Evolutionary conservation across 2,888 invertebrate species (phyloP).

Genomic region (Acronicta aceris): DNA sequence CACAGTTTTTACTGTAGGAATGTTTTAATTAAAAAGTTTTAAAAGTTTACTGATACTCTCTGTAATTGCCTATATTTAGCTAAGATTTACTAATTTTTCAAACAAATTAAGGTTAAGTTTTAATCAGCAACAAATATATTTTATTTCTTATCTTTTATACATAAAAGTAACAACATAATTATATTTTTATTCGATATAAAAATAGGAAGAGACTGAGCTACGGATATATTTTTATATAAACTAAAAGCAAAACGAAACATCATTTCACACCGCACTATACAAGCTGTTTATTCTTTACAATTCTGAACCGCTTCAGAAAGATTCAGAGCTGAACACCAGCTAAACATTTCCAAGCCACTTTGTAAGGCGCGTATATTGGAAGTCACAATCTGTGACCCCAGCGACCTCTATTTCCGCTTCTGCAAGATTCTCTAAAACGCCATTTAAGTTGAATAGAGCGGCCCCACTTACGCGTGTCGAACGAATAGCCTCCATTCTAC

Average conservation of each 20-base stretch:
- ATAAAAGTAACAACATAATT: too few relatives aligned
- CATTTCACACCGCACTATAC: not conserved
- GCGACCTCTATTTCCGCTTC: slow-evolving; percentile 52
- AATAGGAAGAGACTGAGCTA: too few relatives aligned
- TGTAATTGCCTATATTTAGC: too few relatives aligned
- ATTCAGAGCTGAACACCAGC: slow-evolving; percentile 30
- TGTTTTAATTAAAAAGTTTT: slow-evolving; percentile 4
- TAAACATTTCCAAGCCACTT: slow-evolving; percentile 41
- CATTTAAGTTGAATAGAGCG: slow-evolving; percentile 54
- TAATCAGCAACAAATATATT: too few relatives aligned
- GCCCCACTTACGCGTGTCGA: slow-evolving; percentile 49
- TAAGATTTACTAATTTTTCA: too few relatives aligned
- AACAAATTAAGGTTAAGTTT: too few relatives aligned
- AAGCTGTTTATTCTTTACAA: slow-evolving; percentile 25
- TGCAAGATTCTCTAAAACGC: slow-evolving; percentile 51
- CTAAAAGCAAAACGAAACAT: not conserved
- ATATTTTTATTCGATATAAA: too few relatives aligned
- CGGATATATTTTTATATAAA: too few relatives aligned
- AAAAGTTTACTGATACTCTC: not conserved
- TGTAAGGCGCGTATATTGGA: slow-evolving; percentile 37
- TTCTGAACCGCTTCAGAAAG: slow-evolving; percentile 23
- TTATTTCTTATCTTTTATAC: too few relatives aligned
- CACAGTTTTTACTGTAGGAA: not conserved
- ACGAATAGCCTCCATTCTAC: slow-evolving; percentile 33
- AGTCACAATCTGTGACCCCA: slow-evolving; percentile 25